Base-by-base conservation (phyloP, 2,888 invertebrate genomes). In the Amblyjoppa fuscipennis region DNA sequence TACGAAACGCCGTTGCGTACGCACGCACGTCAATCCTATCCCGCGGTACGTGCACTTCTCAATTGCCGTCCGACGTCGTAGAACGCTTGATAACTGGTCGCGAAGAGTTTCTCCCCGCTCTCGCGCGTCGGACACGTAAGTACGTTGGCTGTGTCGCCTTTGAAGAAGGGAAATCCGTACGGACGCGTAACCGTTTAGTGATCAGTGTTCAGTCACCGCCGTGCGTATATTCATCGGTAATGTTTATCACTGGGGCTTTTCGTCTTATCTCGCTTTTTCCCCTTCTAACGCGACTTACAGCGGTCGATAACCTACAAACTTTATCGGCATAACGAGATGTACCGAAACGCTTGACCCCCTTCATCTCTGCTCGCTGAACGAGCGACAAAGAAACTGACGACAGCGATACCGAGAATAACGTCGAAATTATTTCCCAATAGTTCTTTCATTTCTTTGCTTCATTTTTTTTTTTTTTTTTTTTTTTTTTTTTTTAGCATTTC, bases 331-430 rank as follows among this genome's bases (percentile, higher is more conserved):
- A 56, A 16, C 11, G 51, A 41, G 71, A 68, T 73, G 70, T 66
- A 78, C 77, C 71, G 56, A 77, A 49, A 73, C 66, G 51, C 71
- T 64, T 78, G 83, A 83, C 77, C 77, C 77, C 77, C 45, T 70
- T 9, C 69, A 64, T 51, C 28, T 64, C 45, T 11, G 25, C 56
- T n/a, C 56, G 20, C 25, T 20, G 3, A 4, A 59, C 25, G 28
- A 59, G 28, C 11, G 25, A 25, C 59, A 28, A 59, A 20, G 25
- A 59, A 59, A 59, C 20, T 28, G n/a, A 56, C 56, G 25, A 20
- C 56, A 56, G 9, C 25, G 11, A 13, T 31, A 64, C 38, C 20
- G 20, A 64, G 41, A 81, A 76, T 76, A 34, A 64, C 53, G 64
- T 70, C 51, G 41, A 31, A 53, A 70, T 71, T 70, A 28, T 64